Base-by-base conservation (phyloP, 2,113 vertebrate genomes). In the Drymodes brunneopygia region DNA sequence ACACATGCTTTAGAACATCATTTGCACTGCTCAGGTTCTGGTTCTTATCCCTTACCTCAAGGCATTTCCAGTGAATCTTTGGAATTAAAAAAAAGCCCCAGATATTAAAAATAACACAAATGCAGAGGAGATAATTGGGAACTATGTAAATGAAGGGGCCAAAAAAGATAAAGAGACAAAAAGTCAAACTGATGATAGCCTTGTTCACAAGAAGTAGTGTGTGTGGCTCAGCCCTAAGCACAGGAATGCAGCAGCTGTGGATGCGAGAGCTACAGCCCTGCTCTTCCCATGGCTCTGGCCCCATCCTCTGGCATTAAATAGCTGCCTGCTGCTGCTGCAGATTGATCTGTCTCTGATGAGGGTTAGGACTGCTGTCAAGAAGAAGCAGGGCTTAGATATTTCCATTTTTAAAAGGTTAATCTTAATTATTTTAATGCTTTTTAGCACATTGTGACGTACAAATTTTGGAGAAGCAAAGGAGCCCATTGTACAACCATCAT, bases 311-410 rank as follows among this genome's bases (percentile, higher is more conserved):
- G 84, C 75, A 69, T 29, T 72, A 66, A 84, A 82, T 53, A 84
- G 84, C 71, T 73, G 81, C 42, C 87, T 92, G 35, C 81, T 93
- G 87, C 95, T 95, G 94, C 85, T 92, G 82, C 86, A 82, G 48
- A 87, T 56, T 66, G 90, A 94, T 94, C 96, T 95, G 82, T 95
- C 74, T 75, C 79, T 79, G 65, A 61, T 51, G 58, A 86, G 27
- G 14, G 21, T 36, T 36, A 72, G 67, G 73, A 64, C 50, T 86
- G 51, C 82, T 90, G 69, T 81, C 51, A 75, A 72, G 77, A 38
- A 75, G 72, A 66, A 48, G 12, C 11, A 78, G 42, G 10, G 58
- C 74, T 79, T 92, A 83, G 36, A 28, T 3, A 56, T 36, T 77
- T 92, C 45, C 8, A 2, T 65, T 94, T 90, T 67, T 19, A 12